Evolutionary conservation across 1,140 invertebrate species (phyloP).

Genomic region (Aleiodes sp.): DNA sequence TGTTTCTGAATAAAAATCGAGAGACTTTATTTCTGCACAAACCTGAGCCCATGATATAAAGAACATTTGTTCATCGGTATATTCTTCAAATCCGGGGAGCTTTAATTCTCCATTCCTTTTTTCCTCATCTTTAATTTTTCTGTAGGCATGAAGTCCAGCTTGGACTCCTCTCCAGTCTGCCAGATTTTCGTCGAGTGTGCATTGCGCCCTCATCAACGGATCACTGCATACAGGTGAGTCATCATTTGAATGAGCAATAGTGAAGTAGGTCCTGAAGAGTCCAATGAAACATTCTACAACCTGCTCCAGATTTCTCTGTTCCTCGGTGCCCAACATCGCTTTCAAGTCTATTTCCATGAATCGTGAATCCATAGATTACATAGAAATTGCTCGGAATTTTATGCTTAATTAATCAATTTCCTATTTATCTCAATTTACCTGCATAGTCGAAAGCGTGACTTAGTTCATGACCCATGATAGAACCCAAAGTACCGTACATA

Average conservation of each 20-base stretch:
- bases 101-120: slow-evolving; percentile 9
- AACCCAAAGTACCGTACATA: slow-evolving; percentile 66
- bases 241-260: background rate
- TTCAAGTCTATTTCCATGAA: too few relatives aligned
- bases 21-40: too few relatives aligned
- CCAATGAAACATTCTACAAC: too few relatives aligned
- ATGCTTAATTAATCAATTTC: slow-evolving; percentile 17
- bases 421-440: slow-evolving; percentile 45
- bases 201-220: background rate
- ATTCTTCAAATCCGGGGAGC: slow-evolving; percentile 62
- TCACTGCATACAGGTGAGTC: background rate
- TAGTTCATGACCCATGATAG: slow-evolving; percentile 72
- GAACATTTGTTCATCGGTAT: slow-evolving; percentile 56
- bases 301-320: too few relatives aligned
- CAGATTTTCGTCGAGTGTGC: slow-evolving; percentile 27
- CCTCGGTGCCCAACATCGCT: too few relatives aligned
- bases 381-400: slow-evolving; percentile 23
- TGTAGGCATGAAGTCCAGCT: slow-evolving; percentile 37
- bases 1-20: too few relatives aligned
- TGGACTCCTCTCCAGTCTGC: slow-evolving; percentile 68
- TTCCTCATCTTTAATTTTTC: slow-evolving; percentile 21
- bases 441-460: slow-evolving; percentile 69
- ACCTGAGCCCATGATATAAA: slow-evolving; percentile 67
- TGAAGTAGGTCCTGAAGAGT: background rate
- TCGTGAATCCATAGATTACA: background rate